A percentile compares a stretch with the other conserved stretches of the same genome.
These are phyloP conservation scores for Globodera ellingtonae DNA, from an alignment of 1,140 invertebrate genomes.

Conservation along the genomic window DNA sequence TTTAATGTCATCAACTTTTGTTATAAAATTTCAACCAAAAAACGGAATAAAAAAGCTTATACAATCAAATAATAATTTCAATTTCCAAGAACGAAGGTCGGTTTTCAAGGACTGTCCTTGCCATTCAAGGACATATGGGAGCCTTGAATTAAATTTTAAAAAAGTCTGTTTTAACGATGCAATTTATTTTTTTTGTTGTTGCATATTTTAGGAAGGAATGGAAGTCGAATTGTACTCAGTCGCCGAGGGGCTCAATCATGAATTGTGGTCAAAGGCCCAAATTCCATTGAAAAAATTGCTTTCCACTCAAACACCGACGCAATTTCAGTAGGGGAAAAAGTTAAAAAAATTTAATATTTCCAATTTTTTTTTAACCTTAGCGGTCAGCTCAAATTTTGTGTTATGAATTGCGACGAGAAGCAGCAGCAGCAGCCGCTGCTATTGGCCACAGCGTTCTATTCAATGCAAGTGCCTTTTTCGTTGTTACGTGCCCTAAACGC, in stretches of 20 bases:
- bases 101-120: too few relatives aligned
- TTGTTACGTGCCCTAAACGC: conserved; percentile 47
- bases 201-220: conserved; percentile 24
- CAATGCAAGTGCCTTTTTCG: conserved; percentile 42
- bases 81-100: too few relatives aligned
- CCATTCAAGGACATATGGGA: too few relatives aligned
- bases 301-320: conserved; percentile 25
- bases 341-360: neutral
- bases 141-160: too few relatives aligned
- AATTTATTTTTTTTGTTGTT: too few relatives aligned
- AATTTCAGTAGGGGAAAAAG: conserved; percentile 9
- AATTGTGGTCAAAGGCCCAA: conserved; percentile 21
- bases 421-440: neutral
- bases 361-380: conserved; percentile 14
- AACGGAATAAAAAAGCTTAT: too few relatives aligned
- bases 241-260: conserved; percentile 14
- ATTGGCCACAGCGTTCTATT: conserved; percentile 38
- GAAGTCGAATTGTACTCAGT: conserved; percentile 26
- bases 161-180: too few relatives aligned
- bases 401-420: neutral
- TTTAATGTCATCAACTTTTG: too few relatives aligned
- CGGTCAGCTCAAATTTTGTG: conserved; percentile 20
- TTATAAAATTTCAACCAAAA: too few relatives aligned
- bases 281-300: conserved; percentile 32
- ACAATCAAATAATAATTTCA: too few relatives aligned